These are phyloP conservation scores for Amphibalanus amphitrite DNA, from an alignment of 1,140 invertebrate species.

Conservation along the genomic window DNA sequence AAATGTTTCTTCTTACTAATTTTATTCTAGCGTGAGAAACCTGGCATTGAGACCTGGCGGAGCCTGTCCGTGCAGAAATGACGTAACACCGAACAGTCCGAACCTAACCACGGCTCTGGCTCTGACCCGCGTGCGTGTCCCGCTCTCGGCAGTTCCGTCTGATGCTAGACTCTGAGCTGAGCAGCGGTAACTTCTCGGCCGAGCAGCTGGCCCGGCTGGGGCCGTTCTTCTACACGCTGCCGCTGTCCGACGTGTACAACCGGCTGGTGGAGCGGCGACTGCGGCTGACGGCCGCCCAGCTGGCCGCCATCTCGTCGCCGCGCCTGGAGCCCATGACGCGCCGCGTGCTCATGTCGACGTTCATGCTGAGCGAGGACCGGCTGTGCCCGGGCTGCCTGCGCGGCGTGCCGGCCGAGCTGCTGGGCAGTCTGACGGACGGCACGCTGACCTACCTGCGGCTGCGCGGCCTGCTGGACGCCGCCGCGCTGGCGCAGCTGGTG, in stretches of 20 bases:
- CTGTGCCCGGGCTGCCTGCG: neutral
- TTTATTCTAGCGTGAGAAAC: too few relatives aligned
- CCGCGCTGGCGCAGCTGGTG: neutral
- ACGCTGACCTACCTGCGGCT: neutral
- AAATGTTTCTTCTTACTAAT: too few relatives aligned
- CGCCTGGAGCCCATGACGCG: neutral
- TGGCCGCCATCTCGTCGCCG: neutral
- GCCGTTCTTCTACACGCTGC: conserved; percentile 2
- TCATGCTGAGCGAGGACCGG: neutral
- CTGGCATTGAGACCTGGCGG: too few relatives aligned
- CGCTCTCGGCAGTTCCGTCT: neutral
- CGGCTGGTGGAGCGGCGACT: neutral
- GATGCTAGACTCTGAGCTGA: neutral
- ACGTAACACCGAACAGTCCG: too few relatives aligned
- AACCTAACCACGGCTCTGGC: too few relatives aligned
- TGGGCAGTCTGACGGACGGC: neutral
- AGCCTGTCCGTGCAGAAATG: too few relatives aligned
- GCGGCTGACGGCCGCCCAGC: neutral
- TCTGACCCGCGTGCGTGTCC: too few relatives aligned
- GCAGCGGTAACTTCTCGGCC: neutral
- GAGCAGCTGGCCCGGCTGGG: neutral
- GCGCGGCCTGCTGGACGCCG: neutral
- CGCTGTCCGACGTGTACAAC: neutral
- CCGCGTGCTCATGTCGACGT: neutral
- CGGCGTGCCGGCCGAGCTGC: neutral